Percentiles rank a stretch among this genome's conserved stretches.
phyloP scores from a whole-genome alignment of 2,113 vertebrate genomes.

The Malaclemys terrapin region DNA sequence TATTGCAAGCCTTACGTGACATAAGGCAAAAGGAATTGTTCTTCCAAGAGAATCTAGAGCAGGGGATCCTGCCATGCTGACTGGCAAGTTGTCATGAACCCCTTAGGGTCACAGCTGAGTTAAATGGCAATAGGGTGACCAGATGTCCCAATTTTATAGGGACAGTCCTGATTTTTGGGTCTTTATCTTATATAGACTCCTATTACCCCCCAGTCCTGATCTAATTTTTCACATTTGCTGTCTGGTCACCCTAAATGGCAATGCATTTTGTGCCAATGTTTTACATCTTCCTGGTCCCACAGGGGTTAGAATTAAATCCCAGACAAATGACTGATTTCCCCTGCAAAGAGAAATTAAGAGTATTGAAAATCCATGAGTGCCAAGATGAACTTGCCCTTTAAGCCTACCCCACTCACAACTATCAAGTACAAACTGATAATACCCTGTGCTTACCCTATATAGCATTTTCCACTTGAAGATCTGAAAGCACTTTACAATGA shows the following conservation, averaged over 20 bases:
- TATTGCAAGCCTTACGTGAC: fast-evolving
- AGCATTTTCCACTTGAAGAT: neutral
- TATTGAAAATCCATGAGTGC: neutral
- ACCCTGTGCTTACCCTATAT: neutral
- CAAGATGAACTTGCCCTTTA: neutral
- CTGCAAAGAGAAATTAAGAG: neutral
- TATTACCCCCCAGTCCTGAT: too few relatives aligned
- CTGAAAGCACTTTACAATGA: neutral
- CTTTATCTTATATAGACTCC: too few relatives aligned
- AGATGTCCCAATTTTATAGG: too few relatives aligned
- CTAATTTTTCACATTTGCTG: too few relatives aligned
- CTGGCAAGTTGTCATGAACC: neutral
- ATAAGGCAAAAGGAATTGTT: fast-evolving
- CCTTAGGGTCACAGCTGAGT: neutral
- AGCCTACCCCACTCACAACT: neutral
- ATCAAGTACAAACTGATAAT: neutral
- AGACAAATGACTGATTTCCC: neutral
- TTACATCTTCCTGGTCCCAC: neutral
- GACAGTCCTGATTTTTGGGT: too few relatives aligned
- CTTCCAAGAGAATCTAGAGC: neutral
- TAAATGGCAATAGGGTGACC: neutral
- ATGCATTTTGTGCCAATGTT: neutral
- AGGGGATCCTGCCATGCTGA: neutral
- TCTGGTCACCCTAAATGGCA: neutral
- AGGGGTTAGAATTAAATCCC: neutral